Percentiles rank a stretch among this genome's conserved stretches.
These are phyloP conservation scores for Lutjanus campechanus DNA, from an alignment of 2,797 vertebrate genomes.

Conservation along the genomic window DNA sequence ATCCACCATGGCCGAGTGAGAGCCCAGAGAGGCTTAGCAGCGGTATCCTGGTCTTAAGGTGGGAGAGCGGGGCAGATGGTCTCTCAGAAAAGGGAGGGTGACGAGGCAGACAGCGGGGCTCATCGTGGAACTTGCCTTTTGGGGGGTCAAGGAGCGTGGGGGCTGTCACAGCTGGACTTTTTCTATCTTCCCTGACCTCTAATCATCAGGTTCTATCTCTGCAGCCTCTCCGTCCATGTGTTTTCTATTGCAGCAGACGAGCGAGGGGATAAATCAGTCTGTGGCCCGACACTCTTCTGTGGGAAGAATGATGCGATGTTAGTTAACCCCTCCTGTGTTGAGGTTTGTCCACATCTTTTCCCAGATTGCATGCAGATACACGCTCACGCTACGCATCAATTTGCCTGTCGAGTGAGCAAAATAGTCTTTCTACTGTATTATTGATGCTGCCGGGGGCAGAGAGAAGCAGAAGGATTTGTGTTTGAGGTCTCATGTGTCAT, in stretches of 20 bases:
- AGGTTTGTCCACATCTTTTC: conserved; percentile 40
- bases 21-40: conserved; percentile 46
- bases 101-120: conserved; percentile 23
- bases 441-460: conserved; percentile 38
- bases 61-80: conserved; percentile 57
- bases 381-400: conserved; percentile 46
- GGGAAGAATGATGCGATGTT: conserved; percentile 36
- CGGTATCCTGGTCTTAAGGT: conserved; percentile 54
- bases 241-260: conserved; percentile 52
- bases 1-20: conserved; percentile 45
- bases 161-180: conserved; percentile 58
- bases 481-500: conserved; percentile 11
- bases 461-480: conserved; percentile 8
- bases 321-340: conserved; percentile 43
- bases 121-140: conserved; percentile 3
- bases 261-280: conserved; percentile 58
- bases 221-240: conserved; percentile 39
- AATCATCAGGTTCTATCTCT: conserved; percentile 5
- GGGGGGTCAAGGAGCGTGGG: conserved; percentile 35
- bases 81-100: conserved; percentile 29
- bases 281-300: conserved; percentile 24
- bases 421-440: conserved; percentile 39
- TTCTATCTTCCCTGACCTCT: conserved; percentile 44
- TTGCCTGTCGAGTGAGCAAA: conserved; percentile 54
- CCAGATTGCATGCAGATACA: conserved; percentile 51